A percentile compares a stretch with the other conserved stretches of the same genome.
Evolutionary conservation across 2,113 vertebrate species (phyloP).

Genomic region (Nycticryphes semicollaris): DNA sequence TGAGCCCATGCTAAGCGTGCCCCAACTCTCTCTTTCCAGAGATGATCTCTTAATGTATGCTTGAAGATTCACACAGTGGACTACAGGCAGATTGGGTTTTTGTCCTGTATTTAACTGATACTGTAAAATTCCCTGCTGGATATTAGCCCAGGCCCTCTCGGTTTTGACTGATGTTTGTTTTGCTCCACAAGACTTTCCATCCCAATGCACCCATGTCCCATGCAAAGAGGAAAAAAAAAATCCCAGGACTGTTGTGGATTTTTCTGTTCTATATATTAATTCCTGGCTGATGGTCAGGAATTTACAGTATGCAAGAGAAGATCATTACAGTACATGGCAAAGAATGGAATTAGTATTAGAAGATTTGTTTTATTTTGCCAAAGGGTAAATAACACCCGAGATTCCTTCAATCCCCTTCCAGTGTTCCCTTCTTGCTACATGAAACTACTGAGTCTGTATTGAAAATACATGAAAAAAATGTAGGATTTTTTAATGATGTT

Average conservation of each 20-base stretch:
- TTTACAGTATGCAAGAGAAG: background rate
- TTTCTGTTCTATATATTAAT: background rate
- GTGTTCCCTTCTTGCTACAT: background rate
- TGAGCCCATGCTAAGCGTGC: accelerated
- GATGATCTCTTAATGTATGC: accelerated
- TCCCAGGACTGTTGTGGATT: background rate
- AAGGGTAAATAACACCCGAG: background rate
- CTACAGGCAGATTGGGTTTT: background rate
- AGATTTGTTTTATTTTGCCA: background rate
- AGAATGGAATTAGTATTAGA: background rate
- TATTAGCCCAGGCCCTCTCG: background rate
- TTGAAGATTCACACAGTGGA: background rate
- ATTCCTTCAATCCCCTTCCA: background rate
- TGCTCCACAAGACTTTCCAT: background rate
- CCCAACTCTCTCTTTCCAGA: background rate
- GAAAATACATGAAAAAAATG: background rate
- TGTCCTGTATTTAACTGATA: background rate
- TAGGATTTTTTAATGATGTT: background rate
- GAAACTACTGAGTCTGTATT: background rate
- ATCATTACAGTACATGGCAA: background rate
- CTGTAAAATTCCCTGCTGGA: background rate
- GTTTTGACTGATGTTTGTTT: background rate
- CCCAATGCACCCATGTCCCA: background rate
- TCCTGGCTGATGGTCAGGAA: background rate
- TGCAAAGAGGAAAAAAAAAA: background rate